Base-by-base conservation (phyloP, 2,113 vertebrate genomes). In the Zosterops borbonicus region DNA sequence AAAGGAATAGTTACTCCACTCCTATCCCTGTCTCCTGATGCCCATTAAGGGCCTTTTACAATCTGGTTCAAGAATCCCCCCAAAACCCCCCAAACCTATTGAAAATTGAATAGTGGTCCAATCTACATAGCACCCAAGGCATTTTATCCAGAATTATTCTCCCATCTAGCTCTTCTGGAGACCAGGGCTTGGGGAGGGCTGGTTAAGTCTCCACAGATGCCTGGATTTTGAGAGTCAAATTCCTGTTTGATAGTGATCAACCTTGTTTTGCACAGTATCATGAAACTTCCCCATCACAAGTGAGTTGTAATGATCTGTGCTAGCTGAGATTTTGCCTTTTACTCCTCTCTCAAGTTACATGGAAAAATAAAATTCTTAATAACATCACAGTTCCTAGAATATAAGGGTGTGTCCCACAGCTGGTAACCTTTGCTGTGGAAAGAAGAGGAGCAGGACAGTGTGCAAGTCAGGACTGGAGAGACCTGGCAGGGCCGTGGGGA, bases 291-390 rank as follows among this genome's bases (percentile, higher is more conserved):
- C 80, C 73, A 68, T 74, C 64, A 68, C 49, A 89, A 92, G 77
- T 21, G 60, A 78, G 27, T 60, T 3, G 1, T 18, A 50, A 59
- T 89, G 59, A 83, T 83, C 80, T 89, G 52, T 59, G 68, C 80
- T 89, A 86, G 80, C 64, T 52, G 89, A 89, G 80, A 95, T 81
- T 89, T 90, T 93, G 92, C 80, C 82, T 87, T 93, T 92, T 91
- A 94, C 92, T 94, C 68, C 22, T 93, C 60, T 94, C 95, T 95
- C 80, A 78, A 90, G 73, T 92, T 95, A 93, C 91, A 56, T 23
- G 89, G 95, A 93, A 93, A 96, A 94, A 78, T 92, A 81, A 52
- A 78, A 78, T 89, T 87, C 24, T 50, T 90, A 94, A 90, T 93
- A 95, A 44, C 83, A 71, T 78, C 73, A 84, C 22, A 63, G 52